A percentile compares a stretch with the other conserved stretches of the same genome.
Evolutionary conservation across 2,888 invertebrate species (phyloP).

Genomic region (Rotaria macrura): DNA sequence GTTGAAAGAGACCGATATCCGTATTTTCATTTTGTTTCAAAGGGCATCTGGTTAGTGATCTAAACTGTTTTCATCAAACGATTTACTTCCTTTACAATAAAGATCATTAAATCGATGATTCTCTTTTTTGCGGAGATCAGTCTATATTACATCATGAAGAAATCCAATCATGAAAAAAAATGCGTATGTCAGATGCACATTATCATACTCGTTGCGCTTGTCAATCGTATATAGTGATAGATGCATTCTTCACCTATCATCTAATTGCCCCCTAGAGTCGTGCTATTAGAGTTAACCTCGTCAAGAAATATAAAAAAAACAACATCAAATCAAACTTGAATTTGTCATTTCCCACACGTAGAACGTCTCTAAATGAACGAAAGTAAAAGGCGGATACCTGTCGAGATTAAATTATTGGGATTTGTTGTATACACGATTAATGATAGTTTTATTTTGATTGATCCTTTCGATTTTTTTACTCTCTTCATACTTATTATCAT

Average conservation of each 20-base stretch:
- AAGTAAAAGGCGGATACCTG: background rate
- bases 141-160: background rate
- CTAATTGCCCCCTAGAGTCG: slow-evolving; percentile 2
- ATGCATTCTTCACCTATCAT: slow-evolving; percentile 8
- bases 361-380: background rate
- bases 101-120: background rate
- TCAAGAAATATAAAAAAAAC: background rate
- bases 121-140: background rate
- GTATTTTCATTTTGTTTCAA: background rate
- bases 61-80: background rate
- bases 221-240: background rate
- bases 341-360: background rate
- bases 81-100: background rate
- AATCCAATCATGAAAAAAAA: background rate
- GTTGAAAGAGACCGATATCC: background rate
- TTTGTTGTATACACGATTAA: background rate
- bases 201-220: slow-evolving; percentile 3
- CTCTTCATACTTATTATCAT: background rate
- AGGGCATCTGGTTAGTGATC: background rate
- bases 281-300: slow-evolving; percentile 1
- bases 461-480: background rate
- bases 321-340: slow-evolving; percentile 7
- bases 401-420: slow-evolving; percentile 7
- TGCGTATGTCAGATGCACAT: background rate
- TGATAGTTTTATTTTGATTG: slow-evolving; percentile 7